A percentile compares a stretch with the other conserved stretches of the same genome.
These are phyloP conservation scores for Bombus terrestris DNA, from an alignment of 1,140 invertebrate species.

Conservation along the genomic window DNA sequence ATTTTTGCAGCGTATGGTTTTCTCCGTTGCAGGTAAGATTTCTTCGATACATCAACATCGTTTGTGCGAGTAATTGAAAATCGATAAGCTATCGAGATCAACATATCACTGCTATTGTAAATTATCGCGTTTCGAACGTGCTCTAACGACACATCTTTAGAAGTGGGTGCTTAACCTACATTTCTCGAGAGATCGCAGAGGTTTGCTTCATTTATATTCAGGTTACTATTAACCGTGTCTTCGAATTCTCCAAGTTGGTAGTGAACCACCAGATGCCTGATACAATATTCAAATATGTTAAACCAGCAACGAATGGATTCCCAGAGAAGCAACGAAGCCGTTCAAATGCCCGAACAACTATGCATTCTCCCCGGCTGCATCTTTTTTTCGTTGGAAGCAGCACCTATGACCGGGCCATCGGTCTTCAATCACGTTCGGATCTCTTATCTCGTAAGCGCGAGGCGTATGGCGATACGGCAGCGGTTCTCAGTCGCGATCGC, in stretches of 20 bases:
- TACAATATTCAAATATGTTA: slow-evolving; percentile 25
- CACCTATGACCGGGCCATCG: slow-evolving; percentile 51
- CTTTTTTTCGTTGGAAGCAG: neutral
- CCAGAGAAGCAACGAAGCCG: neutral
- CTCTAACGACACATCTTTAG: neutral
- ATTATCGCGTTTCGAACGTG: neutral
- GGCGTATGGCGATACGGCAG: slow-evolving; percentile 47
- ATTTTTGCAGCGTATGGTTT: neutral
- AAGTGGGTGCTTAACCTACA: neutral
- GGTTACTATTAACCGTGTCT: neutral
- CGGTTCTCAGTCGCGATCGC: slow-evolving; percentile 53
- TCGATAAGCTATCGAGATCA: neutral
- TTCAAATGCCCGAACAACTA: neutral
- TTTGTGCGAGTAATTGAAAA: neutral
- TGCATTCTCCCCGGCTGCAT: slow-evolving; percentile 14
- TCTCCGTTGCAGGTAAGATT: neutral
- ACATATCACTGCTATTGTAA: neutral
- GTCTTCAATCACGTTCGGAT: slow-evolving; percentile 70
- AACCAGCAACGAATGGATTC: slow-evolving; percentile 7
- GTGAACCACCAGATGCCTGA: neutral
- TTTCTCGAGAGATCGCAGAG: neutral
- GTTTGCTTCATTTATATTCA: neutral
- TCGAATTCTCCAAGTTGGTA: neutral
- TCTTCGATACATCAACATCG: neutral
- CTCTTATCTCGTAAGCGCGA: slow-evolving; percentile 64